Conservation (phyloP, 2,888 invertebrate species). For the Ochropleura leucogaster region DNA sequence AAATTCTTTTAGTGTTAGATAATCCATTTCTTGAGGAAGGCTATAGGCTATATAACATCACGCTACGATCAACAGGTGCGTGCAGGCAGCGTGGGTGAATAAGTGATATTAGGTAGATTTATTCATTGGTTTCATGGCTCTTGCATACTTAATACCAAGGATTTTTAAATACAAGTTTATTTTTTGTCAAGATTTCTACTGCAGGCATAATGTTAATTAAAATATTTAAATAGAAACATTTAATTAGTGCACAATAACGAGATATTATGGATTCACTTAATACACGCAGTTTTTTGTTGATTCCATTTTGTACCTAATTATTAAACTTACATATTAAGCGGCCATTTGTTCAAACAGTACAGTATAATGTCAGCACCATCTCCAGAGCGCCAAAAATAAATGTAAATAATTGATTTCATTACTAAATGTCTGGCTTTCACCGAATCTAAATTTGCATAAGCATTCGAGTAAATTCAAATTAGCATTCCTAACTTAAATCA, state of each 20-base stretch:
- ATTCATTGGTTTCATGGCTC: constrained; percentile 1
- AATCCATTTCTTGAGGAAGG: too few species aligned
- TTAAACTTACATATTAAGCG: neutral
- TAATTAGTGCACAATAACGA: neutral
- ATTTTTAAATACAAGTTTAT: neutral
- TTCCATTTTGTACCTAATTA: neutral
- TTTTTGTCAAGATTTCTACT: neutral
- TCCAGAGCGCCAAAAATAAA: constrained; percentile 11
- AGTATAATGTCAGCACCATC: constrained; percentile 2
- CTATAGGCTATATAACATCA: too few species aligned
- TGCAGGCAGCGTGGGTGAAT: too few species aligned
- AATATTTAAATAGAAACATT: neutral
- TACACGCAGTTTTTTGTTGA: neutral
- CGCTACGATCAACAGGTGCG: too few species aligned
- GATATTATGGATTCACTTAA: neutral
- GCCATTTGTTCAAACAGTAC: neutral
- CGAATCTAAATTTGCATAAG: constrained; percentile 37
- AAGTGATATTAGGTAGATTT: constrained; percentile 5
- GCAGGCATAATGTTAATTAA: neutral
- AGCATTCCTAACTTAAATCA: neutral
- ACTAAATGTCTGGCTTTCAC: constrained; percentile 45
- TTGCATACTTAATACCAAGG: neutral
- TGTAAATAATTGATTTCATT: constrained; percentile 47
- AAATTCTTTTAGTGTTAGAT: too few species aligned
- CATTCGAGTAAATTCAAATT: neutral